These are phyloP conservation scores for Brachylomia viminalis DNA, from an alignment of 2,888 invertebrate species.

Conservation along the genomic window DNA sequence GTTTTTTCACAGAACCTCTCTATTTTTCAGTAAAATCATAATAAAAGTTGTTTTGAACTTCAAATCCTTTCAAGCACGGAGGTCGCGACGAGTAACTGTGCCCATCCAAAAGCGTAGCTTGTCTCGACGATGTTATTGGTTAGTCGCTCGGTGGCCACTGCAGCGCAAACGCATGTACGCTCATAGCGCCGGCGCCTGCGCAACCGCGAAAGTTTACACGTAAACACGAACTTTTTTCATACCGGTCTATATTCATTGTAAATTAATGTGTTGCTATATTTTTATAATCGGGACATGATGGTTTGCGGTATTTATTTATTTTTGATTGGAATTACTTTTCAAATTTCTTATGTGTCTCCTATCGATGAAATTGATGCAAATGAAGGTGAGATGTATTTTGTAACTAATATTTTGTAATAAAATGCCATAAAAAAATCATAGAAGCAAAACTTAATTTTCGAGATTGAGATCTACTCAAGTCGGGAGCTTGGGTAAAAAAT, in stretches of 20 bases:
- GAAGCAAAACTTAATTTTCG: background rate
- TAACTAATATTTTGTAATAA: slow-evolving; percentile 2
- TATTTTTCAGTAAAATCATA: slow-evolving; percentile 20
- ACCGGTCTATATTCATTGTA: slow-evolving; percentile 23
- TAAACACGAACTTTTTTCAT: slow-evolving; percentile 45
- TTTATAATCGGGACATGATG: slow-evolving; percentile 70
- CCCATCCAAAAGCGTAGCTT: slow-evolving; percentile 70
- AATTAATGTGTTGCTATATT: slow-evolving; percentile 61
- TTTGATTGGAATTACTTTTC: slow-evolving; percentile 82
- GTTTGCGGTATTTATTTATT: slow-evolving; percentile 73
- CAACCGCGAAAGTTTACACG: slow-evolving; percentile 66
- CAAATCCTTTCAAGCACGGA: slow-evolving; percentile 72
- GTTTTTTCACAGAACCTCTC: background rate
- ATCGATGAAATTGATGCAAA: slow-evolving; percentile 83
- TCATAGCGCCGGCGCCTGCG: slow-evolving; percentile 48
- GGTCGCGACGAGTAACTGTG: slow-evolving; percentile 71
- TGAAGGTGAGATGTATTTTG: slow-evolving; percentile 80
- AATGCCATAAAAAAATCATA: background rate
- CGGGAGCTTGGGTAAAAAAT: background rate
- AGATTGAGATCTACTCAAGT: background rate
- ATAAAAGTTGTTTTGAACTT: slow-evolving; percentile 54
- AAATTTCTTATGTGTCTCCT: slow-evolving; percentile 82
- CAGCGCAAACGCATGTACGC: slow-evolving; percentile 72
- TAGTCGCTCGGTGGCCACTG: slow-evolving; percentile 72
- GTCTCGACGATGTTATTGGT: slow-evolving; percentile 64